A percentile compares a stretch with the other conserved stretches of the same genome.
phyloP scores from a whole-genome alignment of 1,140 invertebrate genomes.

The Papilio machaon region DNA sequence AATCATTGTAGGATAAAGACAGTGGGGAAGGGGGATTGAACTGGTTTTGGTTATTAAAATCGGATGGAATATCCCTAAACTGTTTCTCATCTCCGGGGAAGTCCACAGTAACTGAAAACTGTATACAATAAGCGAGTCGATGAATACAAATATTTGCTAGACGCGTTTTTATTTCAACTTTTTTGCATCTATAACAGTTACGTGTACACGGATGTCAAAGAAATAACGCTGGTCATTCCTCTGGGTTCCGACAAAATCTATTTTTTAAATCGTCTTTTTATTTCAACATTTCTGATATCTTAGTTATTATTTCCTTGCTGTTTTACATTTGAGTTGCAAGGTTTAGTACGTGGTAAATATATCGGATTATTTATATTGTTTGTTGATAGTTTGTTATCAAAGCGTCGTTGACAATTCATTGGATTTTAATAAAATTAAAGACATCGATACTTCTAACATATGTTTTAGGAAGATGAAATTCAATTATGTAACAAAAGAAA shows the following conservation, averaged over 20 bases:
- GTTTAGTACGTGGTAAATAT: no score
- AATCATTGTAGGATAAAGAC: not conserved
- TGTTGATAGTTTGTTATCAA: no score
- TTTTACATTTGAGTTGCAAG: no score
- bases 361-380: no score
- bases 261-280: not conserved
- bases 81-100: not conserved
- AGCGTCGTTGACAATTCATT: no score
- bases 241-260: not conserved
- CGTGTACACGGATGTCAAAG: not conserved
- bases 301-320: no score
- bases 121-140: not conserved
- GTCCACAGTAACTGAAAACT: not conserved
- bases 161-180: not conserved
- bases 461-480: no score
- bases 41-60: not conserved
- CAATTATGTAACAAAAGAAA: no score
- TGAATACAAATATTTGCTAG: slow-evolving; percentile 1
- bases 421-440: no score
- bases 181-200: not conserved
- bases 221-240: slow-evolving; percentile 13
- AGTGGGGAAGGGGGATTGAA: not conserved
- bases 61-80: not conserved
- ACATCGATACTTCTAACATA: no score
- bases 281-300: no score